These are phyloP conservation scores for Cyprinella venusta DNA, from an alignment of 2,797 vertebrate genomes.

Conservation along the genomic window DNA sequence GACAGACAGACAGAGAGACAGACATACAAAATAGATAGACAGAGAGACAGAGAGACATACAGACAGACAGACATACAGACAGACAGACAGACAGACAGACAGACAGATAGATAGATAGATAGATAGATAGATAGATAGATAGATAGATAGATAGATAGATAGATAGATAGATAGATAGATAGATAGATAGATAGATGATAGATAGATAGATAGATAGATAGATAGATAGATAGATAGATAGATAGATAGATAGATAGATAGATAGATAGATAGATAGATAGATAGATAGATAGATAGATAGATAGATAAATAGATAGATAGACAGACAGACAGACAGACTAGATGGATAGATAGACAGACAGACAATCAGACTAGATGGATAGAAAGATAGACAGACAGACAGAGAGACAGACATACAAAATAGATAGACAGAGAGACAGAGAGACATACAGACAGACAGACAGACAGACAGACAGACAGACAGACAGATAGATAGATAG, in stretches of 20 bases:
- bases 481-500: neutral
- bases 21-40: neutral
- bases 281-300: too few relatives aligned
- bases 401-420: too few relatives aligned
- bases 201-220: neutral
- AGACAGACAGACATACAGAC: neutral
- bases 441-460: fast-evolving
- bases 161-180: too few relatives aligned
- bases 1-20: neutral
- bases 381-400: neutral
- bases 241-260: neutral
- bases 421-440: too few relatives aligned
- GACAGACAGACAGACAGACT: neutral
- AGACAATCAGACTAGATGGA: too few relatives aligned
- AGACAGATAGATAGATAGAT: too few relatives aligned
- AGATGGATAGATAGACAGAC: neutral
- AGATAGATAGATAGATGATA: too few relatives aligned
- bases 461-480: fast-evolving
- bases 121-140: fast-evolving
- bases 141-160: too few relatives aligned
- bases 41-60: neutral
- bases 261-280: neutral
- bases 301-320: fast-evolving
- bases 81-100: neutral
- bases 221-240: neutral